Evolutionary conservation across 1,140 invertebrate genomes (phyloP).

Genomic region (Zeugodacus cucurbitae): DNA sequence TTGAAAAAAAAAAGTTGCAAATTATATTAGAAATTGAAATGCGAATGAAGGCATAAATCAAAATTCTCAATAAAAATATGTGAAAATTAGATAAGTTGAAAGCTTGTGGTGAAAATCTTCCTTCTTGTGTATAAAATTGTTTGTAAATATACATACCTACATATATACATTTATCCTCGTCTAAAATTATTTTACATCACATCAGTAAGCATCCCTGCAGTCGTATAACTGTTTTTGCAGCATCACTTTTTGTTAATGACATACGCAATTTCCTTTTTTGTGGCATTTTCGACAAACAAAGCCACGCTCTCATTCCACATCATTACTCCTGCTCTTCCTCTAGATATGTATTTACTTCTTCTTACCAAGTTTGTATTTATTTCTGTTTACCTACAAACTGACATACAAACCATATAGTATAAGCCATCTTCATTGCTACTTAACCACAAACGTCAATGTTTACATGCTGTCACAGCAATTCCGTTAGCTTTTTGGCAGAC

Average conservation of each 20-base stretch:
- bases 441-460: conserved; percentile 26
- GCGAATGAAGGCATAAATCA: too few species aligned
- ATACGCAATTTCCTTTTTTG: conserved; percentile 17
- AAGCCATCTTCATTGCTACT: background rate
- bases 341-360: background rate
- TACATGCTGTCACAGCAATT: conserved; percentile 25
- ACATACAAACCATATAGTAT: background rate
- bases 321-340: background rate
- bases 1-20: too few species aligned
- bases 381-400: background rate
- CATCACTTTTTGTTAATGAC: background rate
- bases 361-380: background rate
- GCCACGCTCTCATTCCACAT: background rate
- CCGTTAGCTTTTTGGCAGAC: conserved; percentile 23
- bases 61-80: too few species aligned
- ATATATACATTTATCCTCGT: background rate
- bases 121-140: too few species aligned
- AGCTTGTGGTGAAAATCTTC: too few species aligned
- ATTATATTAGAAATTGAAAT: too few species aligned
- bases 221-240: background rate
- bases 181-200: background rate
- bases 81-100: too few species aligned
- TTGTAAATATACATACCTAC: too few species aligned
- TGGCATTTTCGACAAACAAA: background rate
- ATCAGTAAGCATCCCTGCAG: background rate